Evolutionary conservation across 2,888 invertebrate genomes (phyloP).

Genomic region (Parasteatoda lunata): DNA sequence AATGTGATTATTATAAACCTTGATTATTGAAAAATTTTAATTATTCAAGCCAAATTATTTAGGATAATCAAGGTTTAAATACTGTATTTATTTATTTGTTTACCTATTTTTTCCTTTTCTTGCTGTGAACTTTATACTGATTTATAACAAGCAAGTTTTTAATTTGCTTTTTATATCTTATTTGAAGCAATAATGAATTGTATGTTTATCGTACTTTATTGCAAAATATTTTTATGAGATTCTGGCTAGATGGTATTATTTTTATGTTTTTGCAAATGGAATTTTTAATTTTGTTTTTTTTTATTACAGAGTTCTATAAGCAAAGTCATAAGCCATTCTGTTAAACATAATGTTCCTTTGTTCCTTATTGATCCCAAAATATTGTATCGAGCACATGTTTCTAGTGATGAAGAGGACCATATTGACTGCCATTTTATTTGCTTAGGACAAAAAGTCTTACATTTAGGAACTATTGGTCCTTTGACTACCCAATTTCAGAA

Average conservation of each 20-base stretch:
- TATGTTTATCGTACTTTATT: no score
- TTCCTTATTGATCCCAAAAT: constrained; percentile 68
- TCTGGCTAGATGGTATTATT: no score
- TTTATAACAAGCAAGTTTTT: no score
- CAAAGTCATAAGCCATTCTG: constrained; percentile 40
- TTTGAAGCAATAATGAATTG: no score
- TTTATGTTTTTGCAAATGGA: neutral
- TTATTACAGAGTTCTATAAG: constrained; percentile 49
- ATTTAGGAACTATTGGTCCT: constrained; percentile 70
- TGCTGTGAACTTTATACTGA: no score
- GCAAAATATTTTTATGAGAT: neutral
- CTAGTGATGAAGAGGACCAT: constrained; percentile 15
- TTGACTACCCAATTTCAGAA: constrained; percentile 67
- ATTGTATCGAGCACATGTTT: constrained; percentile 47
- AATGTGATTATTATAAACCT: no score
- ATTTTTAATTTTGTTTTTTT: neutral
- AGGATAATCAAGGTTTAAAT: no score
- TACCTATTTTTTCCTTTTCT: no score
- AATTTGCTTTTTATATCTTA: no score
- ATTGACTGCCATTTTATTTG: constrained; percentile 65
- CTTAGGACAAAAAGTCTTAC: constrained; percentile 61
- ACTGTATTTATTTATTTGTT: no score
- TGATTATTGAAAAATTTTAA: no score
- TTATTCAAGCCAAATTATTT: no score
- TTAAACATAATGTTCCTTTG: constrained; percentile 68